phyloP scores from a whole-genome alignment of 2,113 vertebrate genomes.

The human region DNA sequence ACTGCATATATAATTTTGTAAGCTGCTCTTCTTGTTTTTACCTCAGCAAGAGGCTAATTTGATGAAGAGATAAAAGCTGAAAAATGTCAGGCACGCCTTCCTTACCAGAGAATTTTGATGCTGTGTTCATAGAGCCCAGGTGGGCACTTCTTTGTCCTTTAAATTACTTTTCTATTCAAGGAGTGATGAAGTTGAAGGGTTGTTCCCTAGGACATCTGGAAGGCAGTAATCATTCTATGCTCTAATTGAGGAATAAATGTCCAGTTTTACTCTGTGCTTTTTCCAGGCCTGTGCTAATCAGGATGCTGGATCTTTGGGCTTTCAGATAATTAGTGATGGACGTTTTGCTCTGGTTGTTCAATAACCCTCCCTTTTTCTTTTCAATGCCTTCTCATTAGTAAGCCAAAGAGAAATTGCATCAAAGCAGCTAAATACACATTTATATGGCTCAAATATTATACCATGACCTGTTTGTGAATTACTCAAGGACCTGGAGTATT shows the following conservation, averaged over 20 bases:
- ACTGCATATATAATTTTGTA: background rate
- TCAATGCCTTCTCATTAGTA: slow-evolving; percentile 40
- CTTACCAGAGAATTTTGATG: background rate
- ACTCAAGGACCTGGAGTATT: slow-evolving; percentile 18
- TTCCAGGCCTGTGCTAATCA: slow-evolving; percentile 71
- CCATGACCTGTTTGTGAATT: background rate
- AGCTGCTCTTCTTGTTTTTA: slow-evolving; percentile 20
- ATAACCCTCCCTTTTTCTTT: slow-evolving; percentile 35
- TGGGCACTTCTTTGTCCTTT: slow-evolving; percentile 44
- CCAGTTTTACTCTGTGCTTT: slow-evolving; percentile 63
- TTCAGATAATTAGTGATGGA: slow-evolving; percentile 70
- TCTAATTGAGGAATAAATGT: slow-evolving; percentile 72
- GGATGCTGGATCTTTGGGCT: slow-evolving; percentile 60
- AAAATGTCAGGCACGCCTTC: slow-evolving; percentile 1
- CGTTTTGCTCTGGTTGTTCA: slow-evolving; percentile 59
- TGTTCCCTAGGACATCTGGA: slow-evolving; percentile 4
- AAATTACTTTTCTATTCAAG: slow-evolving; percentile 64
- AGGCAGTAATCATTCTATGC: slow-evolving; percentile 42
- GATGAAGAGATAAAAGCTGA: slow-evolving; percentile 57
- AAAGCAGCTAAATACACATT: background rate
- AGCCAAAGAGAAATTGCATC: slow-evolving; percentile 35
- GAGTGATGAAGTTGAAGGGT: slow-evolving; percentile 39
- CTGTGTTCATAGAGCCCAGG: slow-evolving; percentile 34
- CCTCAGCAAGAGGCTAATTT: slow-evolving; percentile 46
- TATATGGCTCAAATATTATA: background rate